Base-by-base conservation (phyloP, 2,113 vertebrate species). In the Oreochromis spilurus region DNA sequence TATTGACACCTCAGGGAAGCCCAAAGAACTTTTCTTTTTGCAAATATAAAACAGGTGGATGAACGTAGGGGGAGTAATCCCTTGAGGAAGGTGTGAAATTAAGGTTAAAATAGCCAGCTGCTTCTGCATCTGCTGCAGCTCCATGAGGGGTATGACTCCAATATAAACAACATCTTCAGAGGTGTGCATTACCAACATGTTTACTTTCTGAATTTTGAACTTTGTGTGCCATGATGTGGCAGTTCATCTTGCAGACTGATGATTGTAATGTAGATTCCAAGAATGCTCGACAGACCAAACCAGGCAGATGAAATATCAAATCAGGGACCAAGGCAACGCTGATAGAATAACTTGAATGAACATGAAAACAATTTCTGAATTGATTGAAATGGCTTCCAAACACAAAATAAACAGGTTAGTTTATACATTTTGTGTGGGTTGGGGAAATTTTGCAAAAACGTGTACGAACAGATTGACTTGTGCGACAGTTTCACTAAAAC, bases 71-170 rank as follows among this genome's bases (percentile, higher is more conserved):
- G 43, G 36, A 2, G 75, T 9, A 43, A 19, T 40, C 45, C 9
- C 40, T n/a, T 7, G 38, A 5, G 24, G 31, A 83, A 17, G 10
- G 11, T 43, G 48, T 7, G 43, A 62, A 50, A 72, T 77, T 81
- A 62, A n/a, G 52, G 79, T 53, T 36, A 24, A 88, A 88, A 75
- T 4, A 78, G 10, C 72, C 86, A 85, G 43, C 90, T 91, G 89
- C 87, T 67, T 75, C 58, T 40, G 54, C 91, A 89, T 91, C 90
- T 92, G 90, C 57, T 83, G 31, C 36, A n/a, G 38, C 82, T 81
- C 77, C 58, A 40, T 48, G 36, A 57, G 52, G 38, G 43, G 31
- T 14, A 45, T 3, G 62, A 16, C 54, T 54, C 17, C 55, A 78
- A 40, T 60, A 3, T 24, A 84, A 79, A 87, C 52, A 70, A 26